Conservation (phyloP, 2,113 vertebrate species). For the Dromas ardeola region DNA sequence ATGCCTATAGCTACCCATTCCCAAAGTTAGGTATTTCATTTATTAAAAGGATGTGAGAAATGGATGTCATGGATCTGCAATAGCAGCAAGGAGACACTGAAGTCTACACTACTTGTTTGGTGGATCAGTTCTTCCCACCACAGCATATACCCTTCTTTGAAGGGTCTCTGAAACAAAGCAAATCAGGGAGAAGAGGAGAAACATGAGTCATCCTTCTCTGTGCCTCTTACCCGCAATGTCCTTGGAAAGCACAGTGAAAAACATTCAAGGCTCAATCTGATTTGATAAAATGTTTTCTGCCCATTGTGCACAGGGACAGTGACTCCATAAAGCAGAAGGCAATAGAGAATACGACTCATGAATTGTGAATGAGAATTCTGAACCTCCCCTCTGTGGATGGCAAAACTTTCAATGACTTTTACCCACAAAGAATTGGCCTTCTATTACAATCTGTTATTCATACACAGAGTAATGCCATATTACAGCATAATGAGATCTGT, state of each 20-base stretch:
- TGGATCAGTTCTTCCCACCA: background rate
- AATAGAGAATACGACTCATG: constrained; percentile 10
- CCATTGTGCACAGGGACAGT: background rate
- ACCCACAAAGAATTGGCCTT: background rate
- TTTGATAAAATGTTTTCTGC: constrained; percentile 6
- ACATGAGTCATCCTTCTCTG: background rate
- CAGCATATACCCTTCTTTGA: background rate
- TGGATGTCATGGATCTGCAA: background rate
- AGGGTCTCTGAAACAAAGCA: background rate
- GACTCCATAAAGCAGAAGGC: constrained; percentile 46
- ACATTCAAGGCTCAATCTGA: background rate
- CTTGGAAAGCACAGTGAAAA: background rate
- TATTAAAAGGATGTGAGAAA: background rate
- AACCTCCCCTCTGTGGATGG: background rate
- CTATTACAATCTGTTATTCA: constrained; percentile 30
- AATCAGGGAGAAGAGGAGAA: background rate
- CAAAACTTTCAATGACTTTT: constrained; percentile 9
- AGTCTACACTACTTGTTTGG: background rate
- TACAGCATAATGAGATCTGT: background rate
- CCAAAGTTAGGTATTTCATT: background rate
- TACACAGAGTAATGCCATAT: background rate
- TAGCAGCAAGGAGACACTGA: background rate
- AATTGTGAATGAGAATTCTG: background rate
- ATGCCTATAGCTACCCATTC: background rate
- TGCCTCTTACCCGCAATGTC: background rate